Evolutionary conservation across 1,140 invertebrate genomes (phyloP).

Genomic region (Drosophila prosaltans): DNA sequence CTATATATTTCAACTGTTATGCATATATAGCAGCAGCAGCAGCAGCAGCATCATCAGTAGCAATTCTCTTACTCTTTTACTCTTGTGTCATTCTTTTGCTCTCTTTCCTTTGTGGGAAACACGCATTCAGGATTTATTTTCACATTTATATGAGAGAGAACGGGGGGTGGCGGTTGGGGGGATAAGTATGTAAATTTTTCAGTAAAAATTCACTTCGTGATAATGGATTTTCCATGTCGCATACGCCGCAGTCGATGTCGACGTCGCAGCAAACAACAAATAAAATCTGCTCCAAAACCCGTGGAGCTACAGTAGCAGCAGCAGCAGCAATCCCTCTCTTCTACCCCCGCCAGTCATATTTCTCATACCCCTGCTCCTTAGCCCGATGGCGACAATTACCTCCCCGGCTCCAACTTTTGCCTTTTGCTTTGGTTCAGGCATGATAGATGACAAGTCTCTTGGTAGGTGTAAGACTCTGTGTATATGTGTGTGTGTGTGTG

Average conservation of each 20-base stretch:
- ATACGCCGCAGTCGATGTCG: slow-evolving; percentile 66
- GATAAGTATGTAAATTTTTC: slow-evolving; percentile 76
- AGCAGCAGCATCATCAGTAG: slow-evolving; percentile 18
- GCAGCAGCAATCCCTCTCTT: slow-evolving; percentile 2
- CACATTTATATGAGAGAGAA: slow-evolving; percentile 70
- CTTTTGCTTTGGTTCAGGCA: slow-evolving; percentile 58
- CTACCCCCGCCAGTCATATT: neutral
- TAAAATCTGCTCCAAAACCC: slow-evolving; percentile 55
- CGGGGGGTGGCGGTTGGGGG: slow-evolving; percentile 17
- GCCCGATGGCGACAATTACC: slow-evolving; percentile 69
- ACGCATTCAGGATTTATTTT: slow-evolving; percentile 81
- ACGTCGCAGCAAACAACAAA: slow-evolving; percentile 45
- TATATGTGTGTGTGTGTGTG: slow-evolving; percentile 14
- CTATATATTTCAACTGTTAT: slow-evolving; percentile 40
- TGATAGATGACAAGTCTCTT: slow-evolving; percentile 74
- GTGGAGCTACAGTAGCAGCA: slow-evolving; percentile 1
- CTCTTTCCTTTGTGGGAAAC: slow-evolving; percentile 28
- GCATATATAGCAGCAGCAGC: slow-evolving; percentile 26
- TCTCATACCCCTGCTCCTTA: slow-evolving; percentile 21
- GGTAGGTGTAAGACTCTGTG: slow-evolving; percentile 53
- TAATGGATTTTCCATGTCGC: slow-evolving; percentile 81
- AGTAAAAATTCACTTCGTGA: slow-evolving; percentile 81
- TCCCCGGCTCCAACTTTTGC: slow-evolving; percentile 30
- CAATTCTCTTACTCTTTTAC: slow-evolving; percentile 6
- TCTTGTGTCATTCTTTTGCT: too few relatives aligned